phyloP scores from a whole-genome alignment of 2,888 invertebrate species.

The Nematopogon swammerdamellus region DNA sequence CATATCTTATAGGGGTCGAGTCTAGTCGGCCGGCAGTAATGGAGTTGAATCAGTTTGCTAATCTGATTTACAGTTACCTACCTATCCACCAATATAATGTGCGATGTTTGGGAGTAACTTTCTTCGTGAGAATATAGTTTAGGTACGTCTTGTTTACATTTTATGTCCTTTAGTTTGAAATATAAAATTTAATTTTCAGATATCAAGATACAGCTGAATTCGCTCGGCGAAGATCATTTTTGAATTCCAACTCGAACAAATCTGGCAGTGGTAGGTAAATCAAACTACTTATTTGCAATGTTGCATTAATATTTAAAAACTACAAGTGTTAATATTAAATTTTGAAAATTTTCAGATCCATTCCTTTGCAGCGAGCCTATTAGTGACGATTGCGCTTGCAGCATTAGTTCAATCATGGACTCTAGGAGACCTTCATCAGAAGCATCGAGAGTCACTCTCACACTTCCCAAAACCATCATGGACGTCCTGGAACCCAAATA shows the following conservation, averaged over 20 bases:
- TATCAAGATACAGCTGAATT: slow-evolving; percentile 75
- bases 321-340: no score
- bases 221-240: slow-evolving; percentile 62
- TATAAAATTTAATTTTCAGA: slow-evolving; percentile 24
- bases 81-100: no score
- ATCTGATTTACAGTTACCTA: no score
- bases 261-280: slow-evolving; percentile 60
- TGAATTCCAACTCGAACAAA: slow-evolving; percentile 45
- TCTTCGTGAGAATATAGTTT: no score
- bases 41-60: no score
- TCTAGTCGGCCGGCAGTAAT: no score
- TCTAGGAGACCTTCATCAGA: slow-evolving; percentile 58
- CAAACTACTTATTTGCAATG: no score
- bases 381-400: slow-evolving; percentile 66
- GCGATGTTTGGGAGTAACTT: no score
- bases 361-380: slow-evolving; percentile 49
- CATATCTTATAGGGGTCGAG: no score
- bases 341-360: slow-evolving; percentile 55
- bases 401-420: slow-evolving; percentile 62
- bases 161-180: no score
- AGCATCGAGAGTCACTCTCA: slow-evolving; percentile 52
- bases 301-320: no score
- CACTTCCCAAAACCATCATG: slow-evolving; percentile 49
- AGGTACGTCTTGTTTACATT: no score
- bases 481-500: slow-evolving; percentile 58